These are phyloP conservation scores for Ecdyonurus torrentis DNA, from an alignment of 2,888 invertebrate species.

Conservation along the genomic window DNA sequence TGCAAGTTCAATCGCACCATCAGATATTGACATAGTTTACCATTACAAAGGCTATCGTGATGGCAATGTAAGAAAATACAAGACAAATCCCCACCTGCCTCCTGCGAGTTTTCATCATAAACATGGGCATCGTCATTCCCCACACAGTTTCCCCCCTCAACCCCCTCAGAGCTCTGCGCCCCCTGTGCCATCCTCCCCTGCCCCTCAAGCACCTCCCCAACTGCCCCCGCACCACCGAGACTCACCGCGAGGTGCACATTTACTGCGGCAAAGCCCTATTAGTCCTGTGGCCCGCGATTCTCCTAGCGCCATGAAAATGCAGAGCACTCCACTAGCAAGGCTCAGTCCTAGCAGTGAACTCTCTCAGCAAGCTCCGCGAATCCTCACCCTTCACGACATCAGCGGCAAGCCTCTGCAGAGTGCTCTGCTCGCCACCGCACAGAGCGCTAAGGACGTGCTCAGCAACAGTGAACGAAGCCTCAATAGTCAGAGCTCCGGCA, in stretches of 20 bases:
- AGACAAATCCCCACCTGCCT: slow-evolving; percentile 47
- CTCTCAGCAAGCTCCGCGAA: slow-evolving; percentile 76
- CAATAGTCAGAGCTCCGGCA: slow-evolving; percentile 59
- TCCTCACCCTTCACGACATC: slow-evolving; percentile 83
- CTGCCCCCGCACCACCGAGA: slow-evolving; percentile 8
- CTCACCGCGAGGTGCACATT: slow-evolving; percentile 10
- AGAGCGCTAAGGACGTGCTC: slow-evolving; percentile 73
- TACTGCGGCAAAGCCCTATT: slow-evolving; percentile 33
- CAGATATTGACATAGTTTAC: slow-evolving; percentile 91
- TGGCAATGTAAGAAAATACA: slow-evolving; percentile 66
- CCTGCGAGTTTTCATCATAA: slow-evolving; percentile 50
- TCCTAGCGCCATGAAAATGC: slow-evolving; percentile 23
- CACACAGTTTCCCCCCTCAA: slow-evolving; percentile 42
- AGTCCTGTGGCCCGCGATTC: slow-evolving; percentile 21
- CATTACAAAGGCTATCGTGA: slow-evolving; percentile 90
- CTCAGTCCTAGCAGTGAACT: slow-evolving; percentile 84
- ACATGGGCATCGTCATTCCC: slow-evolving; percentile 61
- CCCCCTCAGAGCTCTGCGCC: slow-evolving; percentile 52
- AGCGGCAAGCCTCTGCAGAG: slow-evolving; percentile 85
- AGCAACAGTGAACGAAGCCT: slow-evolving; percentile 83
- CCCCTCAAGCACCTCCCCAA: slow-evolving; percentile 22
- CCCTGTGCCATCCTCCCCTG: slow-evolving; percentile 33
- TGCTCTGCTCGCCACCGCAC: slow-evolving; percentile 74
- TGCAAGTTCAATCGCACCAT: slow-evolving; percentile 93
- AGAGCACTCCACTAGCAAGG: slow-evolving; percentile 79